Base-by-base conservation (phyloP, 2,797 vertebrate species). In the Characodon lateralis region DNA sequence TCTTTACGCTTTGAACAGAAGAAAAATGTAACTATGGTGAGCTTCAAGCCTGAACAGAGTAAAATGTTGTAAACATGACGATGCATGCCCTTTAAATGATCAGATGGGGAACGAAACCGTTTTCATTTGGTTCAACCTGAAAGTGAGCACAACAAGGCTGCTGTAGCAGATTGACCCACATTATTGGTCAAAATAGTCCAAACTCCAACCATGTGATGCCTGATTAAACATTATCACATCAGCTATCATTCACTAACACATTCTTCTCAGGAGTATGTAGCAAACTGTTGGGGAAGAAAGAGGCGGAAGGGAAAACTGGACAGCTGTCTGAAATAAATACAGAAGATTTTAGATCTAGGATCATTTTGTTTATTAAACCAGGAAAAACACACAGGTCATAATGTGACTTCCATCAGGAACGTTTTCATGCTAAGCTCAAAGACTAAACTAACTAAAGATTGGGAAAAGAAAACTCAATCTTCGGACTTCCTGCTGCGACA, bases 221-320 rank as follows among this genome's bases (percentile, higher is more conserved):
- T 0, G 78, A 87, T 92, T 92, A 92, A 89, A 93, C 85, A 91
- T 91, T 83, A 84, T 81, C 79, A 85, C 83, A 77, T 78, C 76
- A 85, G 69, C 69, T 53, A 68, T 82, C 77, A 76, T 50, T 63
- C 75, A 81, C 73, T 73, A 83, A 85, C 46, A 80, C 74, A 72
- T 76, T 72, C 69, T 84, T 83, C 84, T 82, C 78, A 61, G 22
- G 2, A 56, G 56, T 0, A 56, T 66, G 83, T 53, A 16, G 28
- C 16, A 72, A 77, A 80, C 66, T 66, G 35, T 58, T 35, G 76
- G 51, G 59, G 18, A 66, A 73, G 73, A 24, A 46, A 65, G 53
- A 63, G 50, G 51, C 20, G 31, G 2, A 73, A 48, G 41, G 2
- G 51, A 43, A 41, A 24, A 39, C 12, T 2, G 14, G 35, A 69